Base-by-base conservation (phyloP, 1,140 invertebrate genomes). In the Drosophila nigromelanica region DNA sequence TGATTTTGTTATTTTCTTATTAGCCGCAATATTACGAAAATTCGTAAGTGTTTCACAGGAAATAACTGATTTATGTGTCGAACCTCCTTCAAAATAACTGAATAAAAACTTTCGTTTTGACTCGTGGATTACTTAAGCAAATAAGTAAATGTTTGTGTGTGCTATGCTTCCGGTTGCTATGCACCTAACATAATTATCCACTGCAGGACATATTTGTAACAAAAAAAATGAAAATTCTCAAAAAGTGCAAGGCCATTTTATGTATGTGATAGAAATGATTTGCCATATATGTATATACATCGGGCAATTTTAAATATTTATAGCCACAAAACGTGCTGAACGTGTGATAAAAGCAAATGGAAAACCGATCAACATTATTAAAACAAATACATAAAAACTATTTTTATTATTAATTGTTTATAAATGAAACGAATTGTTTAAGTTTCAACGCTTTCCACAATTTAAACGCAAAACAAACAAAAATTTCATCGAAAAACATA, bases 161-260 rank as follows among this genome's bases (percentile, higher is more conserved):
- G 45, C 73, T 72, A 69, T 24, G 67, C 64, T 81, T 81, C 78
- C 78, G 79, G 79, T 81, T 77, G 69, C 66, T 63, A 54, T 35
- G 61, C 79, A 71, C 71, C 52, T 45, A 73, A 78, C 66, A 66
- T 79, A 75, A 71, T 50, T 78, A 75, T 59, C 47, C 51, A 27
- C 42, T 74, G 59, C 37, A 75, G 37, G 27, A 45, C 27, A 33
- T 15, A 0, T 27, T 27, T 27, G 6, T 27, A 27, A 27, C 18
- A n/a, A 27, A 27, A 27, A 35, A 8, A 2, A 1, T 35, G 39
- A 14, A 14, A 40, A 40, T 4, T 14, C 37, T 40, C 5, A 40
- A 40, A 39, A 39, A 39, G 11, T n/a, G 37, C 11, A 39, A 40
- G 39, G 39, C 12, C 12, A 37, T 52, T 52, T 21, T 27, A 6